Percentiles rank a stretch among this genome's conserved stretches.
Conservation (phyloP, 2,888 invertebrate species). For the Ennomos erosarius region DNA sequence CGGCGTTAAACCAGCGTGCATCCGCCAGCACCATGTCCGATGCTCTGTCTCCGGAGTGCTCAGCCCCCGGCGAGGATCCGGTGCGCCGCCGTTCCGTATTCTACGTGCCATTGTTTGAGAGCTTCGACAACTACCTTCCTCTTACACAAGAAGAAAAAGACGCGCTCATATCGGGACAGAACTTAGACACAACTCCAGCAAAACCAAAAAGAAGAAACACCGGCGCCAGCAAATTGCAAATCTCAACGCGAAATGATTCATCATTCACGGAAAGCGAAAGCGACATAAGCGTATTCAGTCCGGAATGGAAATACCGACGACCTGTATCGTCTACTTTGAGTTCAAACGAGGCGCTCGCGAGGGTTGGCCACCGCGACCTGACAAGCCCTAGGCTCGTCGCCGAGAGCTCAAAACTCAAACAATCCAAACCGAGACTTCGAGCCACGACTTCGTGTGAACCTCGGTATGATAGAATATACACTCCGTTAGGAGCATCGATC, state of each 20-base stretch:
- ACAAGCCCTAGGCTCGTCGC: conserved; percentile 74
- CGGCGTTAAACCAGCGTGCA: conserved; percentile 70
- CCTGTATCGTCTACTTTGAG: conserved; percentile 76
- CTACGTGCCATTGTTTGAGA: conserved; percentile 89
- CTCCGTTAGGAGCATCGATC: conserved; percentile 71
- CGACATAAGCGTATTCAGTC: conserved; percentile 73
- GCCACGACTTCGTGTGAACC: conserved; percentile 78
- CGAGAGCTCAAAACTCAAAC: conserved; percentile 64
- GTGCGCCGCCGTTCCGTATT: conserved; percentile 89
- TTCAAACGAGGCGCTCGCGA: conserved; percentile 75
- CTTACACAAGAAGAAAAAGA: conserved; percentile 79
- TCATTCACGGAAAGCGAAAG: conserved; percentile 80
- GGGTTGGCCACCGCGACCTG: conserved; percentile 71
- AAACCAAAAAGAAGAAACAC: conserved; percentile 68
- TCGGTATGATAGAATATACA: conserved; percentile 77
- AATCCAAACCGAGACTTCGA: conserved; percentile 70
- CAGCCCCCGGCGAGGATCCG: conserved; percentile 77
- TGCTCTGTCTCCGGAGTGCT: conserved; percentile 64
- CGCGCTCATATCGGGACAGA: conserved; percentile 71
- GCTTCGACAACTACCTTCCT: conserved; percentile 85
- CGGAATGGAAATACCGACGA: conserved; percentile 69
- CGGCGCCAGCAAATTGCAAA: conserved; percentile 61
- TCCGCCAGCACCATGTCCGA: conserved; percentile 76
- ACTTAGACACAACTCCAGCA: conserved; percentile 52
- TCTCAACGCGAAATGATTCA: conserved; percentile 66